Evolutionary conservation across 2,797 vertebrate species (phyloP).

Genomic region (Eupleurogrammus muticus): DNA sequence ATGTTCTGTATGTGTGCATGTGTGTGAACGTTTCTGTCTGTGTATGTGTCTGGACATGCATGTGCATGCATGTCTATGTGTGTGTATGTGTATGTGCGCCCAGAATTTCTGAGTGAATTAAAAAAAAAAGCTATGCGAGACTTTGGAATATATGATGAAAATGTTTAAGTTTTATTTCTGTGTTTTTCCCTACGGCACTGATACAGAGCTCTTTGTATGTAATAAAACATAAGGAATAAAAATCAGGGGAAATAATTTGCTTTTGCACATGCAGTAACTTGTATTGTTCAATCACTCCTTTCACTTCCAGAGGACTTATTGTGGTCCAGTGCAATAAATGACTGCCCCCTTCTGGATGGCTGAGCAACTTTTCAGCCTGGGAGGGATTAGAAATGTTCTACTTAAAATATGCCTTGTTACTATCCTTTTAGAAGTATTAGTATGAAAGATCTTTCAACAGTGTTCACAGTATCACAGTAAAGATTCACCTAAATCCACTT

Average conservation of each 20-base stretch:
- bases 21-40: conserved; percentile 28
- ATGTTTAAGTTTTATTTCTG: conserved; percentile 55
- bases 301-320: background rate
- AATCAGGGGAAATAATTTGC: conserved; percentile 2
- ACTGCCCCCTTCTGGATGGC: conserved; percentile 70
- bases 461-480: background rate
- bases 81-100: conserved; percentile 12
- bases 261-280: conserved; percentile 11
- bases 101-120: conserved; percentile 70
- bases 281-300: background rate
- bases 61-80: too few species aligned
- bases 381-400: conserved; percentile 4
- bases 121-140: conserved; percentile 68
- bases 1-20: conserved; percentile 28
- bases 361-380: conserved; percentile 43
- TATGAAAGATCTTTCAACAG: background rate
- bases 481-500: background rate
- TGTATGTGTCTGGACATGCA: too few species aligned
- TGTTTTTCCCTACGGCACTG: conserved; percentile 73
- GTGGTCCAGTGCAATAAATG: conserved; percentile 30
- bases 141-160: conserved; percentile 55
- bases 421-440: background rate
- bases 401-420: background rate
- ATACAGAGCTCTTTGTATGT: conserved; percentile 44
- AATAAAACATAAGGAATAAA: conserved; percentile 36